These are phyloP conservation scores for Macrobrachium rosenbergii DNA, from an alignment of 1,140 invertebrate genomes.

Conservation along the genomic window DNA sequence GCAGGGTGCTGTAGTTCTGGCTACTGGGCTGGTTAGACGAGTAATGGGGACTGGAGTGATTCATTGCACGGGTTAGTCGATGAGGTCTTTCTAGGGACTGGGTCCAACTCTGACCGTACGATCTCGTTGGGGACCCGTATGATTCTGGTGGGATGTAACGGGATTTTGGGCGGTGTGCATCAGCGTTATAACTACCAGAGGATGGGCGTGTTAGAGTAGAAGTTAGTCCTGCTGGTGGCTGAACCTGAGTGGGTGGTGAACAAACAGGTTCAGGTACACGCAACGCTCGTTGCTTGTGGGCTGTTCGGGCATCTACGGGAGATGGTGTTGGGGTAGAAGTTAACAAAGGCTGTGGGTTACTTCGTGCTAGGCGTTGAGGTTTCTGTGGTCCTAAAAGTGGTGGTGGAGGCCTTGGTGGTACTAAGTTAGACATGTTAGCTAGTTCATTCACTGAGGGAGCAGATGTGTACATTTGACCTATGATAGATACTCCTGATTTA, in stretches of 20 bases:
- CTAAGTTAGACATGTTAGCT: slow-evolving; percentile 81
- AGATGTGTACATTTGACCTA: slow-evolving; percentile 86
- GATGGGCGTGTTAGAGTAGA: slow-evolving; percentile 18
- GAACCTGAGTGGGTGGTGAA: slow-evolving; percentile 38
- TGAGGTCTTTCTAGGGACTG: slow-evolving; percentile 64
- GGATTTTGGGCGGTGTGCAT: slow-evolving; percentile 80
- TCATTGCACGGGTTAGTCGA: slow-evolving; percentile 67
- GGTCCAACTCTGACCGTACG: slow-evolving; percentile 47
- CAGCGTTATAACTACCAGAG: slow-evolving; percentile 76
- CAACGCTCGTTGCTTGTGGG: slow-evolving; percentile 43
- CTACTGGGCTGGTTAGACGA: slow-evolving; percentile 71
- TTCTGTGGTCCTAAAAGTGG: slow-evolving; percentile 72
- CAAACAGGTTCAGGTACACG: slow-evolving; percentile 47
- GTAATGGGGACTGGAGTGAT: slow-evolving; percentile 68
- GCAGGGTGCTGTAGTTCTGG: slow-evolving; percentile 47
- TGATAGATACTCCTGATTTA: slow-evolving; percentile 74
- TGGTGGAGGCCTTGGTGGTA: slow-evolving; percentile 83
- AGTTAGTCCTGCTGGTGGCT: slow-evolving; percentile 43
- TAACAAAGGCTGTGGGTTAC: slow-evolving; percentile 68
- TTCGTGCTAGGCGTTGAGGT: slow-evolving; percentile 73
- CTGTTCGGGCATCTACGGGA: slow-evolving; percentile 34
- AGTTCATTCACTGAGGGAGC: slow-evolving; percentile 83
- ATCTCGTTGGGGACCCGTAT: slow-evolving; percentile 41
- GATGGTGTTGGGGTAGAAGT: slow-evolving; percentile 64
- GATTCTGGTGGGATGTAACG: slow-evolving; percentile 79